A percentile compares a stretch with the other conserved stretches of the same genome.
phyloP scores from a whole-genome alignment of 2,888 invertebrate genomes.

The Ornithoptera priamus region DNA sequence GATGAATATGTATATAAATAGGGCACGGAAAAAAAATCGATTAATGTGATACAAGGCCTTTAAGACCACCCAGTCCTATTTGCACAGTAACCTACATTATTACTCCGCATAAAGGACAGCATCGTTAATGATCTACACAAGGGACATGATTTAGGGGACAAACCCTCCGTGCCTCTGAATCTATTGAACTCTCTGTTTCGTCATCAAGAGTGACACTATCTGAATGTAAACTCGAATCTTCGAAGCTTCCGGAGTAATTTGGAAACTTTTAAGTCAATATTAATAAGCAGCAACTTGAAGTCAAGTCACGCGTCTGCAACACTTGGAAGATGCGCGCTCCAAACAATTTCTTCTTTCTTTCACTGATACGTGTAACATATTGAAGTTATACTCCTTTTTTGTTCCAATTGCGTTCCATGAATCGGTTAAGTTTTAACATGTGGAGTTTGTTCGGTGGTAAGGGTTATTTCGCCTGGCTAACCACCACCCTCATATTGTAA shows the following conservation, averaged over 20 bases:
- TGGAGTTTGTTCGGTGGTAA: too few species aligned
- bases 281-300: constrained; percentile 38
- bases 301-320: constrained; percentile 37
- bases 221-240: constrained; percentile 45
- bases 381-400: constrained; percentile 19
- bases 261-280: constrained; percentile 47
- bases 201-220: constrained; percentile 45
- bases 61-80: constrained; percentile 68
- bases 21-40: constrained; percentile 27
- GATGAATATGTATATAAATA: constrained; percentile 8
- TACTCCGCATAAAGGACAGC: constrained; percentile 68
- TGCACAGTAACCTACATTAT: constrained; percentile 79
- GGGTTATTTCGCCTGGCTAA: too few species aligned
- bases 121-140: constrained; percentile 71
- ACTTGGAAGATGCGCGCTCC: constrained; percentile 35
- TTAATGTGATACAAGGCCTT: constrained; percentile 35
- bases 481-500: too few species aligned
- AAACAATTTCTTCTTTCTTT: constrained; percentile 37
- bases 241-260: constrained; percentile 52
- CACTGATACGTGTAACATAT: constrained; percentile 32
- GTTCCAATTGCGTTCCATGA: background rate
- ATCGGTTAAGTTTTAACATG: background rate
- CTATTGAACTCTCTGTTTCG: constrained; percentile 55
- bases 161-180: constrained; percentile 75
- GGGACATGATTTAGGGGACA: constrained; percentile 66